A percentile compares a stretch with the other conserved stretches of the same genome.
These are phyloP conservation scores for Bombus confusus DNA, from an alignment of 1,140 invertebrate species.

Conservation along the genomic window DNA sequence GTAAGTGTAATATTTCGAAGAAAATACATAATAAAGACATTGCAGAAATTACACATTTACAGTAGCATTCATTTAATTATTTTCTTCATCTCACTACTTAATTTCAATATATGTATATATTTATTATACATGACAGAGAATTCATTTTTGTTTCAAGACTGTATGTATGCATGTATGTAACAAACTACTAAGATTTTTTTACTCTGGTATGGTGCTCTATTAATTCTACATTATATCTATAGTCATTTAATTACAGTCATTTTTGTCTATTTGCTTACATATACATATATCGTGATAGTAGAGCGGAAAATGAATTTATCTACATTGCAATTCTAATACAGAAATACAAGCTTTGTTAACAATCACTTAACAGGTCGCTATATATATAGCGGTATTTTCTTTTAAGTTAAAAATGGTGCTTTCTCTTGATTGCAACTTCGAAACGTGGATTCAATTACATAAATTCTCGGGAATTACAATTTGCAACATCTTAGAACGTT, in stretches of 20 bases:
- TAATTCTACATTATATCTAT: conserved; percentile 42
- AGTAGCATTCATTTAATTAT: not conserved
- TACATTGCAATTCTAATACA: conserved; percentile 31
- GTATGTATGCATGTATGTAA: conserved; percentile 21
- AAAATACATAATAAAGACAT: not conserved
- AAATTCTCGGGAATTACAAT: not conserved
- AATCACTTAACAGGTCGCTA: not conserved
- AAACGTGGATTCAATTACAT: not conserved
- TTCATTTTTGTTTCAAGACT: not conserved
- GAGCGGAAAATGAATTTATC: conserved; percentile 42
- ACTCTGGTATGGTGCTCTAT: conserved; percentile 52
- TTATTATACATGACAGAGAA: conserved; percentile 28
- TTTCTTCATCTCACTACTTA: not conserved
- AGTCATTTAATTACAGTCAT: conserved; percentile 42
- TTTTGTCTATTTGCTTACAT: not conserved
- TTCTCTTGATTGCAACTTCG: not conserved
- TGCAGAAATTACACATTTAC: not conserved
- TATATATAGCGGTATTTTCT: not conserved
- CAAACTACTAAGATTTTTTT: conserved; percentile 35
- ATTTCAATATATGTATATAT: not conserved
- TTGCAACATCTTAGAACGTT: not conserved
- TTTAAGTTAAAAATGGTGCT: not conserved
- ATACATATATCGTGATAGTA: conserved; percentile 15
- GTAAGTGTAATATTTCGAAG: not conserved
- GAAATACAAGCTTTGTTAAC: conserved; percentile 16